Evolutionary conservation across 2,888 invertebrate genomes (phyloP).

Genomic region (Diogma glabrata): DNA sequence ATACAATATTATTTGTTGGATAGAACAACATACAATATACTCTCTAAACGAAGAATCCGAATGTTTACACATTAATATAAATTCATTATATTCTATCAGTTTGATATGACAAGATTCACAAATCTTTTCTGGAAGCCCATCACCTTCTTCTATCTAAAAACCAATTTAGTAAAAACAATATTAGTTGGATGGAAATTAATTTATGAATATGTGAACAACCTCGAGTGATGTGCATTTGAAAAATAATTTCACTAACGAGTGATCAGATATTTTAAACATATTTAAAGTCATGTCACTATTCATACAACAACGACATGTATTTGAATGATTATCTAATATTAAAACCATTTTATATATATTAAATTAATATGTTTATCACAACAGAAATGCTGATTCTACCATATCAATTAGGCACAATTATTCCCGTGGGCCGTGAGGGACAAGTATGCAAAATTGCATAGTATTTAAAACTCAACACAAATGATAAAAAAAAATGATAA

Average conservation of each 20-base stretch:
- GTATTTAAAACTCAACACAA: too few species aligned
- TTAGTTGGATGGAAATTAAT: background rate
- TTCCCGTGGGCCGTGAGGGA: too few species aligned
- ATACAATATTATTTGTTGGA: background rate
- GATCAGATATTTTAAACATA: slow-evolving; percentile 1
- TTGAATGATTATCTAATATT: too few species aligned
- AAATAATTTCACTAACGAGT: background rate
- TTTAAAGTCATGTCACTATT: background rate
- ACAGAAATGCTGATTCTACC: too few species aligned
- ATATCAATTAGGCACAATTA: too few species aligned
- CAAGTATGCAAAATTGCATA: too few species aligned
- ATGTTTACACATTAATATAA: slow-evolving; percentile 11
- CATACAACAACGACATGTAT: slow-evolving; percentile 1
- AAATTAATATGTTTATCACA: too few species aligned
- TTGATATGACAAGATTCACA: slow-evolving; percentile 10
- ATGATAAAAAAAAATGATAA: too few species aligned
- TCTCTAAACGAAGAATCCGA: slow-evolving; percentile 5
- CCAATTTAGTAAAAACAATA: background rate
- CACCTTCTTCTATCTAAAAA: background rate
- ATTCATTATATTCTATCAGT: slow-evolving; percentile 10
- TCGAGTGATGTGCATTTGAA: slow-evolving; percentile 3
- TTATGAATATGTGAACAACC: background rate
- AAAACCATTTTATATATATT: too few species aligned
- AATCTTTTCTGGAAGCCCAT: slow-evolving; percentile 11
- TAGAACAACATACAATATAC: background rate